Base-by-base conservation (phyloP, 2,797 vertebrate genomes). In the Percopsis omiscomaycus region DNA sequence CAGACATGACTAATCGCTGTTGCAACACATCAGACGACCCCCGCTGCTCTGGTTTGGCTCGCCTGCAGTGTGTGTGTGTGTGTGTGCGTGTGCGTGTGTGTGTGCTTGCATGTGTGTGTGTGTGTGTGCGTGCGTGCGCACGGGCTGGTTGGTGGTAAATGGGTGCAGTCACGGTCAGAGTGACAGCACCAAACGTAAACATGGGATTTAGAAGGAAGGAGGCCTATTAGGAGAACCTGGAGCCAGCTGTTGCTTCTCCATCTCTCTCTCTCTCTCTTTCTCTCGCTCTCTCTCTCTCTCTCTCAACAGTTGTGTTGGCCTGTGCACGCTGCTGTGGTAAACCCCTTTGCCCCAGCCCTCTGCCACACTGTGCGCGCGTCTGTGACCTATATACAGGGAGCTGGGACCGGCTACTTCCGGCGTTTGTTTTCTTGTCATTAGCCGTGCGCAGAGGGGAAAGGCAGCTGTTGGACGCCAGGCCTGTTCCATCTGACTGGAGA, bases 391-490 rank as follows among this genome's bases (percentile, higher is more conserved):
- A 89, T 89, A 80, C 82, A 60, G 73, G 71, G 77, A 79, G 68
- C 59, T 47, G 59, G 64, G 73, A 63, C 78, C 65, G 75, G 70
- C 66, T 46, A 55, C 80, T 87, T 89, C 88, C 89, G 82, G 73
- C 87, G 84, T 92, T 86, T 89, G 87, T 90, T 88, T 85, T 87
- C 85, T 73, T 79, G 77, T 77, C 83, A 87, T 81, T 86, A 78
- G 74, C 61, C n/a, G 70, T 64, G 66, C 75, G 69, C 68, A 9
- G 60, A 59, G 66, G 82, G 45, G 63, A 64, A 50, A 74, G 71
- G 69, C 59, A 67, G 69, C 64, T 74, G 50, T 66, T 22, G 70
- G 64, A 70, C 70, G 73, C 50, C 55, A 10, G 42, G 47, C 54
- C 37, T 69, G 73, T 78, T 55, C 66, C 72, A 58, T 74, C 29